A percentile compares a stretch with the other conserved stretches of the same genome.
phyloP scores from a whole-genome alignment of 2,113 vertebrate genomes.

The Porphyrio hochstetteri region DNA sequence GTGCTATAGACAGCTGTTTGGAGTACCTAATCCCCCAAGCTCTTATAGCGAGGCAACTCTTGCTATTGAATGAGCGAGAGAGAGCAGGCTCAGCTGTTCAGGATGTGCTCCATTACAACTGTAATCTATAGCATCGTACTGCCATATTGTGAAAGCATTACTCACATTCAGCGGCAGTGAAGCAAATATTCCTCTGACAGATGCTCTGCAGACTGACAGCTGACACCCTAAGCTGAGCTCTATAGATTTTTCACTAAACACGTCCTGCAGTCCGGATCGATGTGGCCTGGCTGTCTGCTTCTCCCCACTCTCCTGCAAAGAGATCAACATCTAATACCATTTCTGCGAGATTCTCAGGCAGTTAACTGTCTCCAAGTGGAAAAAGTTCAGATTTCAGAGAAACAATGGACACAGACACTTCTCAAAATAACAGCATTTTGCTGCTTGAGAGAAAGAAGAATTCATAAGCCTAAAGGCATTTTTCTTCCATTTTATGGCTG shows the following conservation, averaged over 20 bases:
- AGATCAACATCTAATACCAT: conserved; percentile 6
- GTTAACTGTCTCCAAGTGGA: conserved; percentile 22
- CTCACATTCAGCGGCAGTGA: conserved; percentile 3
- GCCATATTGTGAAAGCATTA: conserved; percentile 41
- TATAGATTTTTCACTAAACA: conserved; percentile 11
- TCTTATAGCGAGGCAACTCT: conserved; percentile 41
- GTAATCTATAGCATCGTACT: conserved; percentile 46
- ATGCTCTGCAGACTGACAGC: conserved; percentile 71
- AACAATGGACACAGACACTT: conserved; percentile 35
- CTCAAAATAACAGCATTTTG: conserved; percentile 36
- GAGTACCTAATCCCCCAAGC: conserved; percentile 66
- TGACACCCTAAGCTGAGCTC: conserved; percentile 51
- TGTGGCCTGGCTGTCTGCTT: not conserved
- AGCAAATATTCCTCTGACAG: conserved; percentile 31
- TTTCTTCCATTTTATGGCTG: conserved; percentile 16
- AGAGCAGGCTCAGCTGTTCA: conserved; percentile 70
- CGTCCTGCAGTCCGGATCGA: not conserved
- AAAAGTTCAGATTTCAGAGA: conserved; percentile 67
- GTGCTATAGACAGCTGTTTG: conserved; percentile 73
- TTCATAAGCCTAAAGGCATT: conserved; percentile 29
- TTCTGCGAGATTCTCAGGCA: conserved; percentile 17
- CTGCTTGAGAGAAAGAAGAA: not conserved
- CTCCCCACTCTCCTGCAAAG: not conserved
- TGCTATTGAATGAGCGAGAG: conserved; percentile 25
- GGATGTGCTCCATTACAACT: conserved; percentile 62